These are phyloP conservation scores for Perca flavescens DNA, from an alignment of 2,113 vertebrate genomes.

Conservation along the genomic window DNA sequence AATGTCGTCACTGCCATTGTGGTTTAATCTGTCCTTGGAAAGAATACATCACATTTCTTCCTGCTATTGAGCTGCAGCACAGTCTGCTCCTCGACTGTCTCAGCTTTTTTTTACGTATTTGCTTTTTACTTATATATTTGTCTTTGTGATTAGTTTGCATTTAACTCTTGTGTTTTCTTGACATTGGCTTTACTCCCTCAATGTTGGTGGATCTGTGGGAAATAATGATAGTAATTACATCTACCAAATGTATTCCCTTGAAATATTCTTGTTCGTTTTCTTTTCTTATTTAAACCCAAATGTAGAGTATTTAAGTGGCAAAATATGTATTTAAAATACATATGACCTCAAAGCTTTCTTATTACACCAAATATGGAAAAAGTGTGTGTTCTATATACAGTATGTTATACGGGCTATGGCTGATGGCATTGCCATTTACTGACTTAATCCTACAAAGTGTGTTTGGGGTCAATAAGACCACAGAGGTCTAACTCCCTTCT, in stretches of 20 bases:
- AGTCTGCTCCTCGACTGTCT: background rate
- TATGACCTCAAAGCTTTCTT: background rate
- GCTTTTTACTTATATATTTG: background rate
- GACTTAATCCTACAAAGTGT: too few species aligned
- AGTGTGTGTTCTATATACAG: too few species aligned
- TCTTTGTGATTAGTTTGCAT: background rate
- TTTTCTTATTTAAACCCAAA: background rate
- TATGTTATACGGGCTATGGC: too few species aligned
- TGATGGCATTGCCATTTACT: too few species aligned
- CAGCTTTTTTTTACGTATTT: background rate
- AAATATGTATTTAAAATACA: background rate
- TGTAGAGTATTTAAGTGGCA: background rate
- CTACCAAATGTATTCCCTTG: background rate
- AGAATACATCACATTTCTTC: background rate
- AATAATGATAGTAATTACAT: background rate
- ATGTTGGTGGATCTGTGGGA: background rate
- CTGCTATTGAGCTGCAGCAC: background rate
- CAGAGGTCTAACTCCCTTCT: too few species aligned
- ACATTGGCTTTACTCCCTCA: background rate
- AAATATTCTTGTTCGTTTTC: background rate
- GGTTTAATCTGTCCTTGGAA: constrained; percentile 5
- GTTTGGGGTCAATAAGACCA: too few species aligned
- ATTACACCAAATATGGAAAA: background rate
- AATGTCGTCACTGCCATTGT: constrained; percentile 35
- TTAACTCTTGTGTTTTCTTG: background rate